Conservation (phyloP, 2,888 invertebrate species). For the Patella pellucida region DNA sequence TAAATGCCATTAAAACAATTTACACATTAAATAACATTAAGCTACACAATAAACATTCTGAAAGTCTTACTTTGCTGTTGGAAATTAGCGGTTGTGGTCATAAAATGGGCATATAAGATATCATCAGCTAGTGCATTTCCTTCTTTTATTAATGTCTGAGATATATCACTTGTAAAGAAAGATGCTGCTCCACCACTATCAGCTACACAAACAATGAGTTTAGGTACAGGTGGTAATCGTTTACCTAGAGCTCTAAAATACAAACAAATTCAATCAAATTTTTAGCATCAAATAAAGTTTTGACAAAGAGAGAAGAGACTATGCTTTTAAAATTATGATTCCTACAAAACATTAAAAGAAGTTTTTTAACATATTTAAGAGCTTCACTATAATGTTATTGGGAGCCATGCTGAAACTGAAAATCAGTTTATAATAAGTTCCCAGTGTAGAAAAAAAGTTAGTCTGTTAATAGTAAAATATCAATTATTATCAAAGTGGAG, state of each 20-base stretch:
- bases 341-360: not conserved
- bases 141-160: slow-evolving; percentile 91
- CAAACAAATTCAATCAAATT: slow-evolving; percentile 18
- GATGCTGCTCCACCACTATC: slow-evolving; percentile 84
- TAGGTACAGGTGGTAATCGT: slow-evolving; percentile 89
- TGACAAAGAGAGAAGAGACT: too few species aligned
- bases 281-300: too few species aligned
- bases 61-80: slow-evolving; percentile 84
- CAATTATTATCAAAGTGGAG: not conserved
- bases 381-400: not conserved
- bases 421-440: not conserved
- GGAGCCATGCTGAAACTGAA: not conserved
- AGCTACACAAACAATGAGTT: slow-evolving; percentile 92
- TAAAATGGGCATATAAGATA: slow-evolving; percentile 86
- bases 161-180: slow-evolving; percentile 90
- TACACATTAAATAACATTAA: too few species aligned
- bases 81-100: slow-evolving; percentile 87
- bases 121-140: slow-evolving; percentile 93
- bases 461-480: not conserved
- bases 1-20: too few species aligned
- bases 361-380: not conserved
- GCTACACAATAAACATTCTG: not conserved
- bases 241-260: slow-evolving; percentile 87
- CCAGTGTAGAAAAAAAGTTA: not conserved
- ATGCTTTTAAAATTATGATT: too few species aligned